These are phyloP conservation scores for Spatulosminthurus flaviceps DNA, from an alignment of 2,888 invertebrate species.

Conservation along the genomic window DNA sequence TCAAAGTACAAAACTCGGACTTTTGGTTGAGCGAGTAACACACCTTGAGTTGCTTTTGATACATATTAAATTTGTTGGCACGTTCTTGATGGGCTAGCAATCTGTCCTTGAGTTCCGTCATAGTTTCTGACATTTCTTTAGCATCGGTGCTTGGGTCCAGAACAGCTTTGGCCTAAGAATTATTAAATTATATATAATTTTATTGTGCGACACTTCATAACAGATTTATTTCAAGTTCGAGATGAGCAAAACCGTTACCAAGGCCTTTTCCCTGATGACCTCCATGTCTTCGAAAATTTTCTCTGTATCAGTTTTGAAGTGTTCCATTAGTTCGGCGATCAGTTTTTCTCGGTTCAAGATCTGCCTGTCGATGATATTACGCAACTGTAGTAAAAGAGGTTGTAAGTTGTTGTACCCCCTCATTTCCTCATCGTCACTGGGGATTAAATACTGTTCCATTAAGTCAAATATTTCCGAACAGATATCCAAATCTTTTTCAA, in stretches of 20 bases:
- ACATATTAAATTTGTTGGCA: conserved; percentile 79
- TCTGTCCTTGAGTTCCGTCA: conserved; percentile 74
- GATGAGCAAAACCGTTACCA: no score
- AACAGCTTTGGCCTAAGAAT: conserved; percentile 75
- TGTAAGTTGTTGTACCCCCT: conserved; percentile 62
- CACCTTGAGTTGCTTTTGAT: conserved; percentile 87
- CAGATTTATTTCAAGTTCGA: conserved; percentile 11
- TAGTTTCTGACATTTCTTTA: conserved; percentile 73
- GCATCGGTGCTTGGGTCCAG: conserved; percentile 78
- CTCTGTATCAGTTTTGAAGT: conserved; percentile 81
- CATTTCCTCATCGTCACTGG: conserved; percentile 77
- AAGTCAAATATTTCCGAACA: conserved; percentile 84
- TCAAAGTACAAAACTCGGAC: no score
- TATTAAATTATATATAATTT: no score
- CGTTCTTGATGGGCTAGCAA: conserved; percentile 74
- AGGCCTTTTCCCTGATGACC: conserved; percentile 76
- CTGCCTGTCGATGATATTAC: conserved; percentile 76
- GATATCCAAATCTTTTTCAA: conserved; percentile 81
- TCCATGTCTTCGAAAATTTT: conserved; percentile 78
- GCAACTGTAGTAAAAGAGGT: conserved; percentile 68
- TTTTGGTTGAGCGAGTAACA: conserved; percentile 1
- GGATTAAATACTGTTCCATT: conserved; percentile 81
- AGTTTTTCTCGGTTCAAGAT: conserved; percentile 76
- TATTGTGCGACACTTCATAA: no score
- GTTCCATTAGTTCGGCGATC: conserved; percentile 76